These are phyloP conservation scores for Hydroisotoma schaefferi DNA, from an alignment of 2,888 invertebrate genomes.

Conservation along the genomic window DNA sequence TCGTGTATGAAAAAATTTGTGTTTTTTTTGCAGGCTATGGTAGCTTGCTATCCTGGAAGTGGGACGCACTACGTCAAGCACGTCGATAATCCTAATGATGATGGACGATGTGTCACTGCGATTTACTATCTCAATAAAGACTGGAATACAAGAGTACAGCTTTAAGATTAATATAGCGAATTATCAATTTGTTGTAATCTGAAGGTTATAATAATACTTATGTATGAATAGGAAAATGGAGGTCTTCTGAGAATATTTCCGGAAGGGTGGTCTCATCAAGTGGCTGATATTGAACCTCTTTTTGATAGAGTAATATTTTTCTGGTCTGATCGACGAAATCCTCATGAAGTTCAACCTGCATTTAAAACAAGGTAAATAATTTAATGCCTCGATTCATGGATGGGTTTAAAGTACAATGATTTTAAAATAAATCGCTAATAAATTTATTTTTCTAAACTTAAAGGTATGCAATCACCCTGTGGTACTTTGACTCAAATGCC, in stretches of 20 bases:
- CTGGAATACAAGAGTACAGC: conserved; percentile 78
- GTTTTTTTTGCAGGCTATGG: conserved; percentile 85
- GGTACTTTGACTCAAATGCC: conserved; percentile 86
- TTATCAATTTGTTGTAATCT: neutral
- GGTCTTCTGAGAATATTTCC: conserved; percentile 90
- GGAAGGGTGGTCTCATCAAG: conserved; percentile 73
- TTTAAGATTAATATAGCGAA: conserved; percentile 4
- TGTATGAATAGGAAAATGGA: conserved; percentile 60
- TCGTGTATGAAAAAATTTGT: too few species aligned
- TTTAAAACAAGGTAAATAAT: conserved; percentile 64
- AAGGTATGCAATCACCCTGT: conserved; percentile 83
- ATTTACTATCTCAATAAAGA: conserved; percentile 95
- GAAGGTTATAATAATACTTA: conserved; percentile 7
- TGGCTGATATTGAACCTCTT: conserved; percentile 85
- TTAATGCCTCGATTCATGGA: neutral
- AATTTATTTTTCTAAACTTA: conserved; percentile 33
- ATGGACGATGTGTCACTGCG: conserved; percentile 94
- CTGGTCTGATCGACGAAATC: conserved; percentile 95
- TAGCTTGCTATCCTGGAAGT: conserved; percentile 94
- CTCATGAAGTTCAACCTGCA: conserved; percentile 94
- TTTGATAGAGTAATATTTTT: conserved; percentile 94
- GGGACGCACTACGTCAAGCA: conserved; percentile 95
- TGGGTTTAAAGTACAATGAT: neutral
- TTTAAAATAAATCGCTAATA: neutral
- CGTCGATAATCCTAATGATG: conserved; percentile 94